Evolutionary conservation across 1,140 invertebrate species (phyloP).

Genomic region (Rhyacophila brunnea): DNA sequence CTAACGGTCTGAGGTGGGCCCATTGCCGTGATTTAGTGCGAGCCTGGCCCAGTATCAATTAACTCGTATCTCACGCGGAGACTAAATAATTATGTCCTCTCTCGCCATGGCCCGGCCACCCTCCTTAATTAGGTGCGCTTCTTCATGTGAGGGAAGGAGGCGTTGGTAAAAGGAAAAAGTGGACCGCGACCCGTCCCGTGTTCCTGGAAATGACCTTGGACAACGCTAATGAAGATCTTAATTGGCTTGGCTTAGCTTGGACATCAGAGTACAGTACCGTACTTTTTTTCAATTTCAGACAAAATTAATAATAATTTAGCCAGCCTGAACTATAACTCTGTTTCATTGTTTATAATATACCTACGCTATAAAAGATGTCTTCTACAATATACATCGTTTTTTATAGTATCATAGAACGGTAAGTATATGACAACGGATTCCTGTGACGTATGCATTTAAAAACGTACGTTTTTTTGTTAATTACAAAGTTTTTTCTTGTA

Average conservation of each 20-base stretch:
- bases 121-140: slow-evolving; percentile 20
- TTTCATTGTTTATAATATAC: no score
- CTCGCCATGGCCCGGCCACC: slow-evolving; percentile 15
- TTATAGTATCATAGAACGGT: no score
- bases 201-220: slow-evolving; percentile 33
- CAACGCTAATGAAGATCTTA: slow-evolving; percentile 37
- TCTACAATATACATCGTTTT: no score
- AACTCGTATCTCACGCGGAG: slow-evolving; percentile 34
- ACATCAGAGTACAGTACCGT: slow-evolving; percentile 16
- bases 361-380: no score
- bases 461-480: no score
- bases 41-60: slow-evolving; percentile 22
- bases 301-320: no score
- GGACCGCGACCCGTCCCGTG: slow-evolving; percentile 11
- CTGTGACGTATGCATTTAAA: no score
- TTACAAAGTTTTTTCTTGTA: no score
- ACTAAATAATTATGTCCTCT: slow-evolving; percentile 37
- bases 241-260: slow-evolving; percentile 26
- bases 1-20: not conserved
- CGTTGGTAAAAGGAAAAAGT: slow-evolving; percentile 18
- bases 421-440: no score
- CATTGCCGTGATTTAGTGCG: slow-evolving; percentile 29
- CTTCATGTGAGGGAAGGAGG: slow-evolving; percentile 2
- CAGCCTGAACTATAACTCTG: no score
- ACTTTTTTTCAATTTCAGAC: no score